Base-by-base conservation (phyloP, 2,797 vertebrate species). In the Centroberyx gerrardi region DNA sequence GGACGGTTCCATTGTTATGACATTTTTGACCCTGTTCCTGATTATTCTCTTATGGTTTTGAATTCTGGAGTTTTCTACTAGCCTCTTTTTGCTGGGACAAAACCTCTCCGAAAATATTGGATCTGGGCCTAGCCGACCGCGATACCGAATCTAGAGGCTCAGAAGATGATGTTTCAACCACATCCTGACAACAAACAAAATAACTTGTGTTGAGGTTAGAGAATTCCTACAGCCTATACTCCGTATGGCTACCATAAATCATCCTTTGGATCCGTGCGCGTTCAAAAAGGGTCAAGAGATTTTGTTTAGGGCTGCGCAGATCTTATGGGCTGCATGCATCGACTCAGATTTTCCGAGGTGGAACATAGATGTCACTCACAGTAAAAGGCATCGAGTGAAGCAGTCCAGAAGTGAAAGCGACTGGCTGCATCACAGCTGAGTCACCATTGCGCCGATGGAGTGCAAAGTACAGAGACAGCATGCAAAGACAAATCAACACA, bases 151-250 rank as follows among this genome's bases (percentile, higher is more conserved):
- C 79, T 85, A 58, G 44, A 65, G 82, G 81, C 72, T 76, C 15
- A 29, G 71, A 80, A 82, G 88, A 85, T 88, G 82, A 87, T 82
- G 80, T 94, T 93, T 88, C 86, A 86, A 83, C 91, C 91, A 81
- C 91, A 94, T 90, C 82, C 86, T 79, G 78, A 88, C 87, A 91
- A 93, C 87, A 93, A 93, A 93, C 84, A 85, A 86, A 91, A 89
- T 83, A 84, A 87, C 73, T 83, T 53, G 75, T 70, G 80, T 87
- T 70, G 81, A 66, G 85, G 85, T 87, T 81, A 27, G 52, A 89
- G 53, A 62, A 82, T 80, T 90, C 82, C 66, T 81, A 74, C 65
- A 54, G 76, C 33, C 49, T 40, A 5, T 46, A 12, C 40, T 56
- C 33, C 40, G 44, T 68, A 78, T 63, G 64, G 31, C 62, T 44